phyloP scores from a whole-genome alignment of 2,113 vertebrate species.

The Tichodroma muraria region DNA sequence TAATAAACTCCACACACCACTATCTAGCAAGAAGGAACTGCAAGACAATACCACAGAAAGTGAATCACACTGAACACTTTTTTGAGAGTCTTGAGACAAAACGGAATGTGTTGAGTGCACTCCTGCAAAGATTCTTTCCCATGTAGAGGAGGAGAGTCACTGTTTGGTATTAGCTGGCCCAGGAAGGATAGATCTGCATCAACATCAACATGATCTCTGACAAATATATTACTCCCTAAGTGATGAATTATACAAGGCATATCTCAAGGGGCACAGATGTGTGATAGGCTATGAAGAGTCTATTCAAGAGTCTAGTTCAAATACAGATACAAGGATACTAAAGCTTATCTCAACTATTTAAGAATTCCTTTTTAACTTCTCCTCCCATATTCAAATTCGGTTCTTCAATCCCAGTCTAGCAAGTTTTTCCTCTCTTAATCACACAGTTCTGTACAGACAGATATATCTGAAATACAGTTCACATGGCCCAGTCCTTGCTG shows the following conservation, averaged over 20 bases:
- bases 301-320: constrained; percentile 26
- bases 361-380: constrained; percentile 42
- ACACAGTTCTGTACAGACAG: background rate
- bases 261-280: constrained; percentile 16
- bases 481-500: background rate
- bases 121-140: background rate
- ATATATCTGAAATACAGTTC: background rate
- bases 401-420: constrained; percentile 14
- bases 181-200: background rate
- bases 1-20: background rate
- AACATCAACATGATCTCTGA: background rate
- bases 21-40: background rate
- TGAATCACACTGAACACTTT: background rate
- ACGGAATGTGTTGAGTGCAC: background rate
- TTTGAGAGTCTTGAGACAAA: background rate
- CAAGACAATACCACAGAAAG: background rate
- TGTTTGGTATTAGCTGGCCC: background rate
- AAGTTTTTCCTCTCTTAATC: constrained; percentile 39
- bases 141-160: background rate
- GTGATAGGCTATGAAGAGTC: constrained; percentile 25
- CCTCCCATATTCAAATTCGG: constrained; percentile 19
- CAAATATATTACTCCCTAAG: background rate
- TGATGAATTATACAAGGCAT: background rate
- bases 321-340: constrained; percentile 18
- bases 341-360: constrained; percentile 47